Evolutionary conservation across 2,888 invertebrate species (phyloP), one percentile per base, ranked within the genome.

Genomic region (Rhyacophila evoluta): DNA sequence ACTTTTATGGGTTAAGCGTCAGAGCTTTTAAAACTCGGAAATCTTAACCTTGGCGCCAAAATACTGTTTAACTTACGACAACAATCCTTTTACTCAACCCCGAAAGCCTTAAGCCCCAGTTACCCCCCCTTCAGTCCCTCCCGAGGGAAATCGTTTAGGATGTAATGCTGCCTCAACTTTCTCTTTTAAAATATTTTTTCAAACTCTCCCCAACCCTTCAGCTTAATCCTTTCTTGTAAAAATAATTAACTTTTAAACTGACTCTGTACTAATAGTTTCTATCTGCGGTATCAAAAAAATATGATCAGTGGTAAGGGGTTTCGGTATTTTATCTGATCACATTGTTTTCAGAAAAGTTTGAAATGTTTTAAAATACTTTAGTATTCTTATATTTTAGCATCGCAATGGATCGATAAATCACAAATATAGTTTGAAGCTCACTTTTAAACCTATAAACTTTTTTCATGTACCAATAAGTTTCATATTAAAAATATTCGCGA

Each of bases 71-170:
- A 81, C 75, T 77, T 78, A 76, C 75, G 81, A 81, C 78, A 81
- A 81, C 79, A 81, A 81, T 78, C 81, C 81, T 81, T 81, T 78
- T 74, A 41, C 72, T 37, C 76, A 15, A 29, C 67, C 25, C 72
- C 55, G 55, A 33, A 69, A 69, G 33, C 69, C 69, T 69, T 69
- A 69, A 69, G 69, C 70, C 25, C 70, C 39, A 15, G 33, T 15
- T 11, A 68, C 41, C 19, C 29, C 28, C 76, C 38, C 29, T 33
- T 29, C 33, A 15, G 12, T 29, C 55, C 33, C 75, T 80, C 81
- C 72, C 81, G 37, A 33, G 81, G 81, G 81, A 81, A 81, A 81
- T 81, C 80, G 81, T 72, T 75, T 74, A 75, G 78, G 78, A 75
- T 37, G 74, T 72, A 29, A 71, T 70, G 75, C 75, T 75, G 75